Base-by-base conservation (phyloP, 2,113 vertebrate species). In the Hippocampus guttulatus region DNA sequence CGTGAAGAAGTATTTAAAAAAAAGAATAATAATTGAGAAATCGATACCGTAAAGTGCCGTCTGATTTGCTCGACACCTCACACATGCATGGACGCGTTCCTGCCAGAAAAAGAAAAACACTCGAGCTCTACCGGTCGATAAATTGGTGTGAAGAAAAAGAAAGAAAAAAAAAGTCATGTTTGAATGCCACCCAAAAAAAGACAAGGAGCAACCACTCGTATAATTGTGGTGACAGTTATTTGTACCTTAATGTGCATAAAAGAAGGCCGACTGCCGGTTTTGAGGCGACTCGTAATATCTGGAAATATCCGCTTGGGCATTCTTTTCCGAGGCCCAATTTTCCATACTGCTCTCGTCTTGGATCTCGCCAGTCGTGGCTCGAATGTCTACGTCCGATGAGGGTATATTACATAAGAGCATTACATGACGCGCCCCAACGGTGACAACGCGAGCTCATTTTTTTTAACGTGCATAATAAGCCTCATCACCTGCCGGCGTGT, bases 21-120 rank as follows among this genome's bases (percentile, higher is more conserved):
- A 12, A 55, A 55, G 3, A 40, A 63, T 38, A 33, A 14, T 38
- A 61, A 61, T 18, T 18, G 33, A 40, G 40, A 10, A 63, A 63
- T 63, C 20, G 4, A 63, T 40, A 63, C 9, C 5, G 16, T 62
- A 41, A 41, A 40, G 33, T 41, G 30, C 3, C 61, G 61, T 20
- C 61, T 63, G 61, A 63, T 63, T 63, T 63, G 33, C 61, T 63
- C n/a, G 20, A 63, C 61, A n/a, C 61, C 18, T 11, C 33, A 11
- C 61, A 63, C 61, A 63, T 21, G 38, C 33, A 63, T 3, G 10
- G 8, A n/a, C 61, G 3, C 33, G 1, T 25, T 9, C 30, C 6
- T 8, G 30, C 58, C 57, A 16, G 57, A 5, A 27, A 27, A 15
- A 33, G 27, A 27, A 27, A 58, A 27, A 55, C 49, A 51, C 18